Percentiles rank a stretch among this genome's conserved stretches.
These are phyloP conservation scores for Elgaria multicarinata DNA, from an alignment of 2,113 vertebrate species.

Conservation along the genomic window DNA sequence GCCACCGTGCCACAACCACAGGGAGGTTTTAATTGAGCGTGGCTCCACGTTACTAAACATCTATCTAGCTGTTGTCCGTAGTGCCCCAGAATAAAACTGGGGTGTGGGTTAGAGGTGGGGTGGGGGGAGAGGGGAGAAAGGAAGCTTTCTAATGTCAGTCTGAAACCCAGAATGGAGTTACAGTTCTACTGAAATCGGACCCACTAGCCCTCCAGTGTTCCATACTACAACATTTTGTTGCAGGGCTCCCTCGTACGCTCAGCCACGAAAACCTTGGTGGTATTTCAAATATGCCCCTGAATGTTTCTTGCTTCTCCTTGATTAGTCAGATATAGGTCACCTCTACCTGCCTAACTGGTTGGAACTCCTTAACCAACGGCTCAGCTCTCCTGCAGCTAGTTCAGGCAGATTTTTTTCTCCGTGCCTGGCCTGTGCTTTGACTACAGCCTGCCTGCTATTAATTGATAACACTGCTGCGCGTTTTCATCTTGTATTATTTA, in stretches of 20 bases:
- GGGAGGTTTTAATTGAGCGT: background rate
- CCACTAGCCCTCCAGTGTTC: no score
- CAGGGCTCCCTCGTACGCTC: background rate
- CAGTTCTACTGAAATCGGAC: no score
- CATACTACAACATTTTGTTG: background rate
- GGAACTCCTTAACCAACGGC: background rate
- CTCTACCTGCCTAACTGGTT: background rate
- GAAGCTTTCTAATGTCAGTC: background rate
- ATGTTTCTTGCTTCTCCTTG: background rate
- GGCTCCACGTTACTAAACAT: background rate
- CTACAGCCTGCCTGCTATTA: background rate
- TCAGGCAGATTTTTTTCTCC: background rate
- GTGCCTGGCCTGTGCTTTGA: background rate
- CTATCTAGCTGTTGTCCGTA: background rate
- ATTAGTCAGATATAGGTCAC: background rate
- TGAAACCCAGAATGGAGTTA: no score
- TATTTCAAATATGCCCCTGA: background rate
- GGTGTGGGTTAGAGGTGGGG: background rate
- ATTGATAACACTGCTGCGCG: background rate
- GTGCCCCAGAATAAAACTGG: background rate
- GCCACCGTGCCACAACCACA: background rate
- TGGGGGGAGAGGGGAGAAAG: no score
- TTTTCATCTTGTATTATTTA: background rate
- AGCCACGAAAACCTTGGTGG: background rate
- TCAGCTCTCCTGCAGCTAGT: background rate